A percentile compares a stretch with the other conserved stretches of the same genome.
phyloP scores from a whole-genome alignment of 2,888 invertebrate genomes.

The Spatulosminthurus flaviceps region DNA sequence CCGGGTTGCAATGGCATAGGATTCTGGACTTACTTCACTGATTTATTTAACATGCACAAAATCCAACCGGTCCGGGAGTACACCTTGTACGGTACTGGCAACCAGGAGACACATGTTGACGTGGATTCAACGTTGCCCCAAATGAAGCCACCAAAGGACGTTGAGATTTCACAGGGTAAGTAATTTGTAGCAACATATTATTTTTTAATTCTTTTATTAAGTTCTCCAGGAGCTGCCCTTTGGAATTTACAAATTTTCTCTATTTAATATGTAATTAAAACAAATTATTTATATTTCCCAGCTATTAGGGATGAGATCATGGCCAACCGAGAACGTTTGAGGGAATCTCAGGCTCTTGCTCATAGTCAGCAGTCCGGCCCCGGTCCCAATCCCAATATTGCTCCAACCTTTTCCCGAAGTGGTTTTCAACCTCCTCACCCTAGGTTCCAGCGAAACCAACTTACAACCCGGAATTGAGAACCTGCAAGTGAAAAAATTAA shows the following conservation, averaged over 20 bases:
- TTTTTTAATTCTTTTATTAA: too few relatives aligned
- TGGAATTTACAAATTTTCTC: too few relatives aligned
- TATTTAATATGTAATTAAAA: too few relatives aligned
- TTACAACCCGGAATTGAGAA: background rate
- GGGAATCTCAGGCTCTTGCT: background rate
- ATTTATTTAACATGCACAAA: slow-evolving; percentile 43
- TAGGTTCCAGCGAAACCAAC: background rate
- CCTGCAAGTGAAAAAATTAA: background rate
- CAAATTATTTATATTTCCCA: background rate
- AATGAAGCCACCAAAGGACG: slow-evolving; percentile 15
- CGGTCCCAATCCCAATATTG: too few relatives aligned
- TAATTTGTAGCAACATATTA: too few relatives aligned
- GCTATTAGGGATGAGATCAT: background rate
- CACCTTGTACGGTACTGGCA: slow-evolving; percentile 16
- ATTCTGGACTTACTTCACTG: background rate
- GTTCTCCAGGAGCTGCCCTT: too few relatives aligned
- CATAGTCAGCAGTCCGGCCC: background rate
- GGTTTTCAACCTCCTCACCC: background rate
- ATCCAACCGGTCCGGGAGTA: slow-evolving; percentile 25
- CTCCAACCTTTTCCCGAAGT: background rate
- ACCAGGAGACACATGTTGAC: slow-evolving; percentile 24
- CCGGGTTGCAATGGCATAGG: background rate
- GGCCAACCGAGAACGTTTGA: background rate
- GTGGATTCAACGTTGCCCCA: slow-evolving; percentile 22
- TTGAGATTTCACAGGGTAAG: slow-evolving; percentile 29